Evolutionary conservation across 2,888 invertebrate genomes (phyloP), one percentile per base, ranked within the genome.

Genomic region (Busseola fusca): DNA sequence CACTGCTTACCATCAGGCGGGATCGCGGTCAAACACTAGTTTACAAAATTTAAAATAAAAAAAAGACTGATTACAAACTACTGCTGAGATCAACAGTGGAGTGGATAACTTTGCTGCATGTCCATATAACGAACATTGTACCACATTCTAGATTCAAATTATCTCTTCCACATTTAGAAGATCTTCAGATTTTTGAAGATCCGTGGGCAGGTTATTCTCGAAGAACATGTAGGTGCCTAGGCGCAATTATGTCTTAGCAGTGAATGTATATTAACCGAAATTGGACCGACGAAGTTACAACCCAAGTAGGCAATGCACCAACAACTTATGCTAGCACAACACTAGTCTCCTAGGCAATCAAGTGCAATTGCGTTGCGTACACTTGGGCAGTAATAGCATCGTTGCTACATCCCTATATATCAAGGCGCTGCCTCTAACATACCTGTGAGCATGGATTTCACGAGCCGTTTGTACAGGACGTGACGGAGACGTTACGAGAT

Each of bases 371-470:
- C 80, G 25, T 25, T 67, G 69, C 66, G 37, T 60, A 25, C 74
- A 58, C 76, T 75, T 30, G 67, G 48, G 42, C 30, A 42, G 63
- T 79, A 80, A 83, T 67, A 66, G 69, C 60, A 56, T 64, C 52
- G 63, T 59, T 4, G 54, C 56, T 62, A 74, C 57, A 74, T 58
- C 42, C 59, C 57, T 42, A 69, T 80, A 64, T 69, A 82, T 80
- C 40, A 54, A 21, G 50, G 34, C 14, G 42, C 21, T 25, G 48
- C 57, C 45, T 59, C 45, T 60, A 42, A 54, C 54, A 69, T 82
- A 76, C 71, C 69, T 81, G 70, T 34, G n/a, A n/a, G 58, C 56
- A 57, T 30, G n/a, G 64, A 80, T 69, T 64, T 54, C 30, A 30
- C 52, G 12, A 48, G 14, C 10, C 12, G 6, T 52, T 82, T 66